Base-by-base conservation (phyloP, 2,888 invertebrate species). In the Calameuta idolon region DNA sequence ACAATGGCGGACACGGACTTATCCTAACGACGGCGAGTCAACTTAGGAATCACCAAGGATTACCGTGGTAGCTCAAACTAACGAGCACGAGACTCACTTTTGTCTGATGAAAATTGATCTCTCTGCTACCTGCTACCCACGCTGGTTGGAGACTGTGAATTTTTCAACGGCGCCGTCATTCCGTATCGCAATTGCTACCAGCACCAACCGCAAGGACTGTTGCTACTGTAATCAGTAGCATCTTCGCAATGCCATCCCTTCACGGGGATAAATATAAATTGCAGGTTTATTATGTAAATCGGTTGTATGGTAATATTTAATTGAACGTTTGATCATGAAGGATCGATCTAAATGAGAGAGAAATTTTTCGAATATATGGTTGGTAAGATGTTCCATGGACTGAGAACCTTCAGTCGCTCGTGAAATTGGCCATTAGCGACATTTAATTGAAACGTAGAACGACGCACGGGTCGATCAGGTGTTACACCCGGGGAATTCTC, bases 1-100 rank as follows among this genome's bases (percentile, higher is more conserved):
- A 90, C 90, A 90, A 90, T 89, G 83, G 85, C 71, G 76, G 81
- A 86, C 86, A 85, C 78, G 83, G 81, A 81, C 86, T 87, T 85
- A 84, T 79, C 80, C 81, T 86, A 87, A 88, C 87, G 85, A 88
- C 81, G 83, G 75, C 80, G 77, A 79, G 80, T 80, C 81, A 79
- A 82, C 83, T 85, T 85, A 79, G 79, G 83, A 85, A 78, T 78
- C 73, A 83, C 81, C 83, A 76, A 74, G 84, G 85, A 88, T 87
- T 86, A 86, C 83, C 76, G 78, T 69, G 76, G 76, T 78, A 77
- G 75, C 69, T 73, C 55, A 34, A 69, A 69, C 76, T 77, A 75
- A 73, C 74, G 74, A 85, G 83, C 80, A 69, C 75, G 75, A 79
- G 80, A 80, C 82, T 82, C 82, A 81, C 81, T 83, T 84, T 82